Conservation (phyloP, 2,888 invertebrate genomes). For the Leptopterna dolabrata region DNA sequence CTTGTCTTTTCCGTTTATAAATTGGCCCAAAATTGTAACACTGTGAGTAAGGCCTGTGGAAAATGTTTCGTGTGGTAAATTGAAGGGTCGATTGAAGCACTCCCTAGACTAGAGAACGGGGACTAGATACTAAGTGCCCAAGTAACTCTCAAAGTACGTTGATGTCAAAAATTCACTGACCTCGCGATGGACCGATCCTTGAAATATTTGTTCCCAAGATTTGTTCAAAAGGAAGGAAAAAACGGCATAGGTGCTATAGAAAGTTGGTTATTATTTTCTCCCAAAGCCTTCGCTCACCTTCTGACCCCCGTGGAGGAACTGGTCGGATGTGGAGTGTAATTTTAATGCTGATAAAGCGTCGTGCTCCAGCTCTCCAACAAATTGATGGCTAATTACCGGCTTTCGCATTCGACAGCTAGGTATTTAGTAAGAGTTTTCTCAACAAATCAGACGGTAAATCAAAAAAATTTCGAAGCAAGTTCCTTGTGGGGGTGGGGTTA, state of each 20-base stretch:
- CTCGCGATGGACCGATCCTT: no score
- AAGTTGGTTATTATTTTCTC: background rate
- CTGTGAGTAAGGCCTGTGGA: no score
- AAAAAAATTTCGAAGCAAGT: background rate
- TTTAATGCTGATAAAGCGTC: background rate
- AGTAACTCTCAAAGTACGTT: no score
- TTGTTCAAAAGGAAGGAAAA: background rate
- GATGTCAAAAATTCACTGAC: no score
- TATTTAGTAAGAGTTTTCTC: background rate
- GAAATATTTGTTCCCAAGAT: no score
- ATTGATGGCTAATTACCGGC: background rate
- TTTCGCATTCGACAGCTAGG: background rate
- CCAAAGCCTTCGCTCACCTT: background rate
- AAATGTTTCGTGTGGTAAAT: no score
- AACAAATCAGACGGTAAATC: background rate
- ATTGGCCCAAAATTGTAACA: no score
- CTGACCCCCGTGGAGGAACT: background rate
- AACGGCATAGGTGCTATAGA: background rate
- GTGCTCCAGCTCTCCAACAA: background rate
- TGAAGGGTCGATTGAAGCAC: no score
- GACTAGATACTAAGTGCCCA: no score
- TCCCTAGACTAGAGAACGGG: no score
- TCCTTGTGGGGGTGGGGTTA: no score
- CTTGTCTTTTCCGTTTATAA: no score
- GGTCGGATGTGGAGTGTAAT: background rate